Percentiles rank a stretch among this genome's conserved stretches.
These are phyloP conservation scores for Octopus sinensis DNA, from an alignment of 1,140 invertebrate species.

Conservation along the genomic window DNA sequence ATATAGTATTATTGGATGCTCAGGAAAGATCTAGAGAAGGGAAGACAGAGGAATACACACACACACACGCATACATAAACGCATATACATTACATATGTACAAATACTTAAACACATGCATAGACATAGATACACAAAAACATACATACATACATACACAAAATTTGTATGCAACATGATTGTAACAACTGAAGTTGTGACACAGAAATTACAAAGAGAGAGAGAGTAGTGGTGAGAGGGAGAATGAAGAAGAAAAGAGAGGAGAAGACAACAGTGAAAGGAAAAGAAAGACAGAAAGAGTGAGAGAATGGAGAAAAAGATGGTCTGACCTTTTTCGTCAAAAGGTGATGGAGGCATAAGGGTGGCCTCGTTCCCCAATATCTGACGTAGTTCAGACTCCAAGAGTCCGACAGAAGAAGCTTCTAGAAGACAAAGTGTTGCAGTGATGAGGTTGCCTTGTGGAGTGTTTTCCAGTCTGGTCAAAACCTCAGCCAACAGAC, in stretches of 20 bases:
- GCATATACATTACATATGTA: too few relatives aligned
- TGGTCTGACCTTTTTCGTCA: conserved; percentile 51
- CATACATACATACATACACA: too few relatives aligned
- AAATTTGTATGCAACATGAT: too few relatives aligned
- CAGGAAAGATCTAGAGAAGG: too few relatives aligned
- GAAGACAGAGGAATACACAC: too few relatives aligned
- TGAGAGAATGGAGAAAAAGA: neutral
- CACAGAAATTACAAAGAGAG: neutral
- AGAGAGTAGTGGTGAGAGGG: neutral
- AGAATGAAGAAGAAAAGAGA: neutral
- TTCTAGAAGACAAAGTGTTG: conserved; percentile 51
- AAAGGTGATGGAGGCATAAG: conserved; percentile 50
- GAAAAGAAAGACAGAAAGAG: neutral
- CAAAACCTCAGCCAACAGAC: conserved; percentile 47
- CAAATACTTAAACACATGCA: too few relatives aligned
- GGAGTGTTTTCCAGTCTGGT: conserved; percentile 43
- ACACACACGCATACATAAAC: too few relatives aligned
- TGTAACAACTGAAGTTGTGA: neutral
- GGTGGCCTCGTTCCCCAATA: conserved; percentile 43
- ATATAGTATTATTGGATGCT: too few relatives aligned
- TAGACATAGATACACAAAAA: too few relatives aligned
- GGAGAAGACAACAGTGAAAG: neutral
- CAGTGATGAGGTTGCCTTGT: conserved; percentile 46
- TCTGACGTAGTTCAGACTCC: conserved; percentile 47
- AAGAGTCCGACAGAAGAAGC: conserved; percentile 49